A percentile compares a stretch with the other conserved stretches of the same genome.
Evolutionary conservation across 1,140 invertebrate species (phyloP).

Genomic region (Ericerus pela): DNA sequence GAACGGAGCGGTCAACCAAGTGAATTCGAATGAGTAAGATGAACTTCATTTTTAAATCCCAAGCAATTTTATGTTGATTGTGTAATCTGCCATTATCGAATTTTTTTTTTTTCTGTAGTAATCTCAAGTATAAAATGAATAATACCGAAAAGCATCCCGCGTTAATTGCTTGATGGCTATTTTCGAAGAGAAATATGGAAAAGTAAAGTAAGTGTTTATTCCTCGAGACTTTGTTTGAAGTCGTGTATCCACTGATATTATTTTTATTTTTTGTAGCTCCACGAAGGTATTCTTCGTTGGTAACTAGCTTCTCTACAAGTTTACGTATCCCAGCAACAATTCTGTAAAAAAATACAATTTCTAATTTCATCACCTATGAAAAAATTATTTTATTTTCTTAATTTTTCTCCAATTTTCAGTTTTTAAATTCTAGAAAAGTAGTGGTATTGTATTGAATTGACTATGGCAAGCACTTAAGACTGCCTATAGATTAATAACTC

Average conservation of each 20-base stretch:
- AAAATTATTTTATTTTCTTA: not conserved
- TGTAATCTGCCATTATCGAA: not conserved
- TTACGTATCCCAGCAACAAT: too few species aligned
- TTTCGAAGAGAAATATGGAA: not conserved
- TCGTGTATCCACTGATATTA: too few species aligned
- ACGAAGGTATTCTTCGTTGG: too few species aligned
- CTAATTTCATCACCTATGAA: not conserved
- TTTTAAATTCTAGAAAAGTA: not conserved
- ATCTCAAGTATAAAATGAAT: not conserved
- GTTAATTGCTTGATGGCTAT: not conserved
- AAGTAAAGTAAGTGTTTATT: not conserved
- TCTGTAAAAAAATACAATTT: not conserved
- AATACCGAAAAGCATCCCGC: not conserved
- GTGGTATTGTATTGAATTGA: not conserved
- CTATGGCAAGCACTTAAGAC: not conserved
- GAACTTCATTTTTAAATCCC: too few species aligned
- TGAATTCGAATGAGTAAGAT: constrained; percentile 3
- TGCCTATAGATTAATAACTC: constrained; percentile 10
- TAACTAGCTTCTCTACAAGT: too few species aligned
- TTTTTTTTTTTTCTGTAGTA: not conserved
- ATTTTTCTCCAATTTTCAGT: not conserved
- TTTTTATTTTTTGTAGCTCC: too few species aligned
- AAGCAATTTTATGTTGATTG: too few species aligned
- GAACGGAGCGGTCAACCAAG: not conserved
- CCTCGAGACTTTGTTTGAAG: too few species aligned